Evolutionary conservation across 2,113 vertebrate species (phyloP).

Genomic region (Actenoides hombroni): DNA sequence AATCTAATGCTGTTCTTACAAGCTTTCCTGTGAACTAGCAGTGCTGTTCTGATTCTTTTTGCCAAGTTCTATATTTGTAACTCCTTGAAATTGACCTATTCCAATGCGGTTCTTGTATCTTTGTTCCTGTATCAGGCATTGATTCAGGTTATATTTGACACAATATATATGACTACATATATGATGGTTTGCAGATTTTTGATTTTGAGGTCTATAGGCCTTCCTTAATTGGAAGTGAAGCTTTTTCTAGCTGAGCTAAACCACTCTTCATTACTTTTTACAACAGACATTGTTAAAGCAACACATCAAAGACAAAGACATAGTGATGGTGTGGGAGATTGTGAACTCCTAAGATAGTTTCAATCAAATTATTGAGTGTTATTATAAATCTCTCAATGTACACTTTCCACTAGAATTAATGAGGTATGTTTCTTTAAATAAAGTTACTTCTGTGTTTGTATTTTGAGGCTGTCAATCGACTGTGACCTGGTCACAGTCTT

Average conservation of each 20-base stretch:
- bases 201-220: not conserved
- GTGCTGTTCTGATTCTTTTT: not conserved
- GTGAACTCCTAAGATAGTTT: not conserved
- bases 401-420: not conserved
- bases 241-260: not conserved
- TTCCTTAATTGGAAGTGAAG: not conserved
- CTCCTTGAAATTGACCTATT: not conserved
- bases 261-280: not conserved
- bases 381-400: not conserved
- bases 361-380: not conserved
- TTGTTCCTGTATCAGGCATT: not conserved
- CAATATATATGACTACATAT: not conserved
- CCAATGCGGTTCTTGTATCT: not conserved
- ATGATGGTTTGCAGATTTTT: not conserved
- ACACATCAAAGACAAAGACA: not conserved
- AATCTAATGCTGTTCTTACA: not conserved
- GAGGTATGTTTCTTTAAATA: not conserved
- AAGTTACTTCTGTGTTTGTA: not conserved
- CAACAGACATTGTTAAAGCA: not conserved
- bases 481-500: not conserved
- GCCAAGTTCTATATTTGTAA: not conserved
- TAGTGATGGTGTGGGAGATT: not conserved
- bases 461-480: not conserved
- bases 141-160: not conserved
- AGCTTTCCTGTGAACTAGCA: not conserved